A percentile compares a stretch with the other conserved stretches of the same genome.
These are phyloP conservation scores for Erpobdella octoculata DNA, from an alignment of 2,888 invertebrate genomes.

Conservation along the genomic window DNA sequence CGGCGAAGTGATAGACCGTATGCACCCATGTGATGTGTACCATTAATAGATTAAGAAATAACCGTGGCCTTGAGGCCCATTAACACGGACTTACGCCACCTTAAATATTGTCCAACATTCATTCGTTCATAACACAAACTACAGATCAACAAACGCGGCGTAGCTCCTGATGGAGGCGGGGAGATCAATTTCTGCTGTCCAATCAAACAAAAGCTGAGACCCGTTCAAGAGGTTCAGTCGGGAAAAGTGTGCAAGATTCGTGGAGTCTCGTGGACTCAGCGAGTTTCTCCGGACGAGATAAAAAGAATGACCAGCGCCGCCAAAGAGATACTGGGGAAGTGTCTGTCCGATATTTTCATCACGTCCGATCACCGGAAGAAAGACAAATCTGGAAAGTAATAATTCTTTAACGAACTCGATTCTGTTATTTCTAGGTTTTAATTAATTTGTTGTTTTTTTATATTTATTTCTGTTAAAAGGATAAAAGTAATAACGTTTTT, in stretches of 20 bases:
- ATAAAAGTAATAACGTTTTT: not conserved
- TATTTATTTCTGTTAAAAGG: not conserved
- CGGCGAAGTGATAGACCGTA: no score
- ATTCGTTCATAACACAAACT: no score
- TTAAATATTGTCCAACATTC: no score
- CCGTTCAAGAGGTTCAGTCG: conserved; percentile 65
- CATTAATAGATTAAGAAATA: no score
- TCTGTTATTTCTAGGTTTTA: no score
- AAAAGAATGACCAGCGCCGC: conserved; percentile 86
- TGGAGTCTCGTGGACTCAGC: conserved; percentile 70
- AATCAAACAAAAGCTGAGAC: conserved; percentile 69
- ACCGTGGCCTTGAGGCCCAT: no score
- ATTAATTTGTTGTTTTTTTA: no score
- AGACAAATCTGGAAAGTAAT: conserved; percentile 69
- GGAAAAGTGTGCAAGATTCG: conserved; percentile 89
- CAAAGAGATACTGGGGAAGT: conserved; percentile 80
- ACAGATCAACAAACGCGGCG: conserved; percentile 60
- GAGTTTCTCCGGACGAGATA: conserved; percentile 85
- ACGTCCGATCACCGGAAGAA: conserved; percentile 85
- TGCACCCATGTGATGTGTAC: no score
- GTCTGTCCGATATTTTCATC: conserved; percentile 88
- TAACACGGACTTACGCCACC: no score
- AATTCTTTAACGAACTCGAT: no score
- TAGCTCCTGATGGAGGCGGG: conserved; percentile 84
- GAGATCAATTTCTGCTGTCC: conserved; percentile 84